Base-by-base conservation (phyloP, 2,113 vertebrate genomes). In the Lanius collurio region DNA sequence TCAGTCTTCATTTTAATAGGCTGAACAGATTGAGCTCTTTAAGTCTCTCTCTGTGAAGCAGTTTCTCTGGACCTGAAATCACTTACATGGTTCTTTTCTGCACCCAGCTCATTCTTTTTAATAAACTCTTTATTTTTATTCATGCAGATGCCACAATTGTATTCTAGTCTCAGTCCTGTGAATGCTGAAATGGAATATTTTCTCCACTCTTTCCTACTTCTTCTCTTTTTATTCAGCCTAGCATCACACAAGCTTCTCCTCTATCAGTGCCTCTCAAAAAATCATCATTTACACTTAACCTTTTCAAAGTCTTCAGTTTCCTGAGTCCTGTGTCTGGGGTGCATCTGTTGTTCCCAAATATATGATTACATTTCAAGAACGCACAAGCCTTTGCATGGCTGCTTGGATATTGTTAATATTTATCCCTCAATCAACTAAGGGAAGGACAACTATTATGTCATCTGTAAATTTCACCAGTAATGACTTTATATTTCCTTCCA, bases 21-120 rank as follows among this genome's bases (percentile, higher is more conserved):
- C 81, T 94, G 90, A 97, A 95, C 94, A 96, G 94, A 95, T 95
- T 96, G 95, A 94, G 82, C 81, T 96, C 84, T 97, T 95, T 94
- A 97, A 91, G 81, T 94, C 53, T 89, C 47, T 91, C 91, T 87
- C 87, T 94, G 78, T 80, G 77, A 96, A 95, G 74, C 81, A 83
- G 92, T 91, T 96, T 95, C 65, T 95, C 82, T 87, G 67, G 91
- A 76, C 87, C 67, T 93, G 84, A 95, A 95, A 88, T 94, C 22
- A 95, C 83, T 96, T 94, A 70, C 65, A 42, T 28, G 67, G 63
- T 31, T 88, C 84, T 94, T 94, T 94, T 85, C 89, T 91, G 84
- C 49, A 94, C 74, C 83, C 67, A 65, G 49, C 39, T 94, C 37
- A 91, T 89, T 95, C 85, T 96, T 95, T 94, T 80, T 31, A 95